Evolutionary conservation across 2,888 invertebrate species (phyloP).

Genomic region (Pandemis heparana): DNA sequence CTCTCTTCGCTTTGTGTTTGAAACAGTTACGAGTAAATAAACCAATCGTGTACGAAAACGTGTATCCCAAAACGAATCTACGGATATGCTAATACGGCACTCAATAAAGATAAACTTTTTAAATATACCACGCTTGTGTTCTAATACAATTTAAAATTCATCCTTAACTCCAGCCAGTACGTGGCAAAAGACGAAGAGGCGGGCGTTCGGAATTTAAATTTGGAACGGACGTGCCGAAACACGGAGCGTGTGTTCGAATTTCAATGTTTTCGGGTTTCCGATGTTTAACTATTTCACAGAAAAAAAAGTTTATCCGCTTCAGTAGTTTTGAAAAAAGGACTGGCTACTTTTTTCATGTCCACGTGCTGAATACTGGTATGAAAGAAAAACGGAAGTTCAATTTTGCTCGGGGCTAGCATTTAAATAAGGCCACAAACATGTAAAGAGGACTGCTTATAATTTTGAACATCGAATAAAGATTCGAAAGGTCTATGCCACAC

Average conservation of each 20-base stretch:
- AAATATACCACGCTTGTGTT: constrained; percentile 30
- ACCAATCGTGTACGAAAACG: not conserved
- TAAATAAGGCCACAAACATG: not conserved
- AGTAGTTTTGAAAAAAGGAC: constrained; percentile 25
- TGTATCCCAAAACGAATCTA: not conserved
- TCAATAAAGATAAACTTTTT: constrained; percentile 25
- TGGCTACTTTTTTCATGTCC: constrained; percentile 23
- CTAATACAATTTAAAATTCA: constrained; percentile 70
- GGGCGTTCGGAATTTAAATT: constrained; percentile 80
- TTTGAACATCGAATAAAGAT: no score
- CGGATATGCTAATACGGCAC: constrained; percentile 8
- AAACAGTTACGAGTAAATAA: not conserved
- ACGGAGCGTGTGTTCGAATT: constrained; percentile 67
- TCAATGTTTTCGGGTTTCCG: constrained; percentile 47
- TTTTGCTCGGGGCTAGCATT: not conserved
- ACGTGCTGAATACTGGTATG: not conserved
- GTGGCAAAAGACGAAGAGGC: constrained; percentile 68
- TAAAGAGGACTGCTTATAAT: no score
- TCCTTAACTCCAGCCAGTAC: constrained; percentile 67
- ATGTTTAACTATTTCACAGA: constrained; percentile 70
- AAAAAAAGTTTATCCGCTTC: constrained; percentile 53
- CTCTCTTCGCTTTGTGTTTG: no score
- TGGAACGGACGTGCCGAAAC: constrained; percentile 67
- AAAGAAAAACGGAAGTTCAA: not conserved
- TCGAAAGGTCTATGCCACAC: no score